Conservation (phyloP, 2,888 invertebrate genomes). For the Mythimna pallens region DNA sequence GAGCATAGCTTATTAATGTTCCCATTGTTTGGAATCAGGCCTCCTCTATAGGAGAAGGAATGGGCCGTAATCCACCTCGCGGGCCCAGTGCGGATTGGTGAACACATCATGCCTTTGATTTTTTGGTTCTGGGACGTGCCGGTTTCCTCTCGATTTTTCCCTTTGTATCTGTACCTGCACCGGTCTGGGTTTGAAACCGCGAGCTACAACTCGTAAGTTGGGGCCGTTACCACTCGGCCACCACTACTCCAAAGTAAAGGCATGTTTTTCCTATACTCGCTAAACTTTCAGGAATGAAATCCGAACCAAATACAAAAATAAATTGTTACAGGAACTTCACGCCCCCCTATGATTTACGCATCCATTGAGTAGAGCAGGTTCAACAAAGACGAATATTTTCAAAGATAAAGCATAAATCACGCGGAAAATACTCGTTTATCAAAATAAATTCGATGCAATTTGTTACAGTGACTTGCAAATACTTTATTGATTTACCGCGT, state of each 20-base stretch:
- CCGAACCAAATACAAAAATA: constrained; percentile 21
- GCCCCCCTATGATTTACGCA: constrained; percentile 36
- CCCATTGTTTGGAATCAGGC: too few species aligned
- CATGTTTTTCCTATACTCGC: background rate
- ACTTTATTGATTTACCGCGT: constrained; percentile 56
- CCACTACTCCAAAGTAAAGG: background rate
- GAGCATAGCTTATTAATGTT: too few species aligned
- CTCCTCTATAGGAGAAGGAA: too few species aligned
- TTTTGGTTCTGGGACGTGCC: too few species aligned
- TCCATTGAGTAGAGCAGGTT: constrained; percentile 33
- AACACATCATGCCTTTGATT: too few species aligned
- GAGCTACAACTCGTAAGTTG: too few species aligned
- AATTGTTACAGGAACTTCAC: constrained; percentile 26
- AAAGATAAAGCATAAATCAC: constrained; percentile 59
- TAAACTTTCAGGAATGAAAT: constrained; percentile 15
- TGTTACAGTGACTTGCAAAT: constrained; percentile 70
- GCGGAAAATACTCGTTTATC: constrained; percentile 67
- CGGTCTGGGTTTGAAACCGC: too few species aligned
- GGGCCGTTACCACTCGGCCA: too few species aligned
- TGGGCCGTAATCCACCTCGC: too few species aligned
- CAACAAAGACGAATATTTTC: constrained; percentile 51
- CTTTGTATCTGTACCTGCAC: too few species aligned
- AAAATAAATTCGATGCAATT: constrained; percentile 69
- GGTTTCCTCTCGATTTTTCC: too few species aligned
- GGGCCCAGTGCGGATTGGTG: too few species aligned